Base-by-base conservation (phyloP, 2,888 invertebrate genomes). In the Toxonevra muliebris region DNA sequence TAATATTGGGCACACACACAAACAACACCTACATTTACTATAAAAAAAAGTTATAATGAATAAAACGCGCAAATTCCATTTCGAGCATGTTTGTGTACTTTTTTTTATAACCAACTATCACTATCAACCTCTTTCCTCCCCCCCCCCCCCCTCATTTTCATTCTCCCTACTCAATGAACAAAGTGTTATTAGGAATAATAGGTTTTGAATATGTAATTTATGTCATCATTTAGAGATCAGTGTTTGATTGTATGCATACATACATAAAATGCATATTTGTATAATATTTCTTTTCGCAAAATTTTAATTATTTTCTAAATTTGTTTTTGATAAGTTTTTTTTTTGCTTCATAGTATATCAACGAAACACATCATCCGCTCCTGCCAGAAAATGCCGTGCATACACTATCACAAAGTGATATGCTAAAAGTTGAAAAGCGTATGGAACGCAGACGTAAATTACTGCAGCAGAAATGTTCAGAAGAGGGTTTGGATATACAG, bases 361-460 rank as follows among this genome's bases (percentile, higher is more conserved):
- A 85, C 79, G 83, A 84, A 69, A 85, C 85, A 58, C 82, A 80
- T 72, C 76, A 82, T 70, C 80, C 84, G 68, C 80, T 84, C 68
- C 79, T 85, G 69, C 82, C 85, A 63, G 84, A 85, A 66, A 81
- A 84, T 74, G 81, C 82, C 68, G 78, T 84, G 69, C 82, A 83
- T 73, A 82, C 81, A 45, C 77, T 86, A 60, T 78, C 84, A 66
- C 79, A 77, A 66, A 81, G 76, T 75, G 85, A 85, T 76, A 82
- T 84, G 81, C 82, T 82, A 72, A 79, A 81, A 73, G 82, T 85
- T 77, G 83, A 82, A 74, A 76, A 82, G 71, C 83, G 85, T 67
- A 86, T 86, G 86, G 84, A 83, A 70, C 79, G 77, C 67, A 77
- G 86, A 43, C 79, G 81, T 55, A 83, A 84, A 74, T 78, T 82